Evolutionary conservation across 2,113 vertebrate genomes (phyloP).

Genomic region (Odocoileus virginianus): DNA sequence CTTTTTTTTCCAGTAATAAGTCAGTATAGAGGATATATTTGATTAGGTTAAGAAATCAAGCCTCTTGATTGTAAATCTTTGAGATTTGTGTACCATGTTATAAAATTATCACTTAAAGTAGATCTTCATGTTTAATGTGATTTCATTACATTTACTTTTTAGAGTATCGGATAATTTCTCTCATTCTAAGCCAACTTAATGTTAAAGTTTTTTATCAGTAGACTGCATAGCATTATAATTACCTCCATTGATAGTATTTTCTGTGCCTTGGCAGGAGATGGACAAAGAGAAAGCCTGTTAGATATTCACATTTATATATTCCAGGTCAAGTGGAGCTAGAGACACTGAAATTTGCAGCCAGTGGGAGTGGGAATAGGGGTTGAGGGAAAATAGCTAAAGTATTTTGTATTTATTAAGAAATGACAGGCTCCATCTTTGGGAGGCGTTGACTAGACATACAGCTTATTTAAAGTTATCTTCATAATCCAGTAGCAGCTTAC

Average conservation of each 20-base stretch:
- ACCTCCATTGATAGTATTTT: neutral
- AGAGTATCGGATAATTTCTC: neutral
- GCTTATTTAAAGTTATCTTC: neutral
- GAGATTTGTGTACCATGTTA: neutral
- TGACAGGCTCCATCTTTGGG: neutral
- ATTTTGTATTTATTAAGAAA: conserved; percentile 15
- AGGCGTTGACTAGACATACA: neutral
- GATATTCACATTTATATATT: neutral
- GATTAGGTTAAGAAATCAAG: neutral
- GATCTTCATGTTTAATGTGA: neutral
- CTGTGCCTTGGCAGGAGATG: neutral
- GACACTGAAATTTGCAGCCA: neutral
- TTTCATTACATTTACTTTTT: neutral
- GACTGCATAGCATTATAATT: neutral
- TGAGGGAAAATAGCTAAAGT: neutral
- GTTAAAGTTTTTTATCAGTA: neutral
- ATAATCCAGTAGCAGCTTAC: neutral
- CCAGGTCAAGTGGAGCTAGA: neutral
- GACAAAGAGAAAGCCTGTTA: neutral
- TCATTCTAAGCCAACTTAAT: neutral
- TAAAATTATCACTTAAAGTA: neutral
- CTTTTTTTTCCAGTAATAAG: neutral
- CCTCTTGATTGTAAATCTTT: neutral
- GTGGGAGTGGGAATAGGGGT: neutral
- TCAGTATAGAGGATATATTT: neutral